Percentiles rank a stretch among this genome's conserved stretches.
phyloP scores from a whole-genome alignment of 2,113 vertebrate species.

The Notiomystis cincta region DNA sequence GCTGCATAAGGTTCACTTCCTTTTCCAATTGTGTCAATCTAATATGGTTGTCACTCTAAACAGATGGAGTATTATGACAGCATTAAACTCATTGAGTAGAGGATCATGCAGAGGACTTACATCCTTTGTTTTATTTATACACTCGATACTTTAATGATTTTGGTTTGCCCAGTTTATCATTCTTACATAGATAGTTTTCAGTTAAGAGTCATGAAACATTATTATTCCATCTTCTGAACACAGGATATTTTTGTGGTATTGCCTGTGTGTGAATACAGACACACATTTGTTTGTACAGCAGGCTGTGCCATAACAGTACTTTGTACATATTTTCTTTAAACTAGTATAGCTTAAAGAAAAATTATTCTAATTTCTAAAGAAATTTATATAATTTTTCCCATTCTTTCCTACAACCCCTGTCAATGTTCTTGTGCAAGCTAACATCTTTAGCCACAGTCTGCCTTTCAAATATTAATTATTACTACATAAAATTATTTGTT shows the following conservation, averaged over 20 bases:
- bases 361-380: neutral
- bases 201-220: neutral
- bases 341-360: neutral
- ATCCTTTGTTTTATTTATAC: neutral
- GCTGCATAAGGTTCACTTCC: neutral
- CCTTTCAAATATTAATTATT: neutral
- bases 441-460: neutral
- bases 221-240: neutral
- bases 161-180: neutral
- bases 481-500: neutral
- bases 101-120: neutral
- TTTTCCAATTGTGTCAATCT: neutral
- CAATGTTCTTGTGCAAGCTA: neutral
- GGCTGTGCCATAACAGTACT: neutral
- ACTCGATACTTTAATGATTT: neutral
- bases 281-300: neutral
- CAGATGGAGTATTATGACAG: neutral
- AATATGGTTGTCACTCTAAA: neutral
- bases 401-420: neutral
- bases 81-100: neutral
- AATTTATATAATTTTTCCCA: rapidly evolving
- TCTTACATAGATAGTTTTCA: neutral
- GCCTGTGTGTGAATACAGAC: neutral
- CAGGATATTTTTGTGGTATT: neutral
- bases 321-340: neutral